Evolutionary conservation across 2,797 vertebrate species (phyloP).

Genomic region (Echiichthys vipera): DNA sequence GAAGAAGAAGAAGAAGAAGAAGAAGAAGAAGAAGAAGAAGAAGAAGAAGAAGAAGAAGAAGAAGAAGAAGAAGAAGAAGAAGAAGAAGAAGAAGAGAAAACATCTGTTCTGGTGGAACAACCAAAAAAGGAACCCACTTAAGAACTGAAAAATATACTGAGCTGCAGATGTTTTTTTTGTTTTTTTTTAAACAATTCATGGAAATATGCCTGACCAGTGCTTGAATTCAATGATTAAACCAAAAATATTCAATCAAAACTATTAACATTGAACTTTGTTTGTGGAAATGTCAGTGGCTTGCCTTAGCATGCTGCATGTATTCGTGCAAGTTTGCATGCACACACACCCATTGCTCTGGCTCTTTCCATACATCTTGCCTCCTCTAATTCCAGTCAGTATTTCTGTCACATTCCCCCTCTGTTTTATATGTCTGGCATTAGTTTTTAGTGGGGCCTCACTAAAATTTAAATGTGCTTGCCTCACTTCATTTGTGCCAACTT

Average conservation of each 20-base stretch:
- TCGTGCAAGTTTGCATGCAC: slow-evolving; percentile 8
- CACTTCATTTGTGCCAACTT: slow-evolving; percentile 65
- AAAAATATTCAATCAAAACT: slow-evolving; percentile 29
- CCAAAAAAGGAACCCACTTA: slow-evolving; percentile 22
- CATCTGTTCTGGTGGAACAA: slow-evolving; percentile 51
- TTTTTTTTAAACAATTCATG: slow-evolving; percentile 23
- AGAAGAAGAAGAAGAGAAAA: slow-evolving; percentile 19
- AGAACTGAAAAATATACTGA: slow-evolving; percentile 26
- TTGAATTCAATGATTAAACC: slow-evolving; percentile 21
- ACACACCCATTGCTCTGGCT: slow-evolving; percentile 18
- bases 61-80: not conserved
- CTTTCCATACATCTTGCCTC: slow-evolving; percentile 22
- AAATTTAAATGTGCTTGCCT: slow-evolving; percentile 62
- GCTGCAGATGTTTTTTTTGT: slow-evolving; percentile 33
- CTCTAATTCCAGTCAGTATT: slow-evolving; percentile 53
- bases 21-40: not conserved
- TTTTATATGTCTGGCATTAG: slow-evolving; percentile 67
- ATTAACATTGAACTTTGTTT: slow-evolving; percentile 38
- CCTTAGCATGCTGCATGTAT: slow-evolving; percentile 17
- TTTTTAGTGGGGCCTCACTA: slow-evolving; percentile 55
- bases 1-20: not conserved
- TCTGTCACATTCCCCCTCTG: slow-evolving; percentile 48
- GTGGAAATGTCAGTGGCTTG: slow-evolving; percentile 27
- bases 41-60: not conserved
- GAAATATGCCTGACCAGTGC: slow-evolving; percentile 22